Evolutionary conservation across 1,140 invertebrate species (phyloP), one percentile per base, ranked within the genome.

Genomic region (Triops cancriformis): DNA sequence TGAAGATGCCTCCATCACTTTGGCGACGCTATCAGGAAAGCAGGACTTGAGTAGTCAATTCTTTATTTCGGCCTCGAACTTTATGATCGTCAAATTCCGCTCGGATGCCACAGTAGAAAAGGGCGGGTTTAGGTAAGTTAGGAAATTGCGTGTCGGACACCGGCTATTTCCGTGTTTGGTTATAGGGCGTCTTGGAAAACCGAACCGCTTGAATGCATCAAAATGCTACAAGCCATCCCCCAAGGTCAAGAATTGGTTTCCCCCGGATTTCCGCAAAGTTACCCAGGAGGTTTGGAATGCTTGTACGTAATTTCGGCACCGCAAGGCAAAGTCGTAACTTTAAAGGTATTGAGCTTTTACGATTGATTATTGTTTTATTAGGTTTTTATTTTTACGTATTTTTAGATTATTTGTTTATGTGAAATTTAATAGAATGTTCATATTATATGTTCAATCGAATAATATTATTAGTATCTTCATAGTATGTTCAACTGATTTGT

Each of bases 21-120:
- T 98, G 79, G 94, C 93, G 0, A 97, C 94, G 0, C 84, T 98
- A 9, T 98, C 96, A 11, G 96, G 96, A 77, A 91, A 93, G 85
- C 89, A 93, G 84, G 79, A 83, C 72, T 83, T 94, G 75, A 90
- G 91, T 72, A 92, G 89, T 78, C 92, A 92, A 82, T 89, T 93
- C 4, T 97, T 93, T 84, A 93, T 95, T 5, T 97, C 96, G 0
- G 96, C 95, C 23, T 96, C 95, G 18, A 98, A 98, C 84, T 97
- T 98, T 81, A 98, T 99, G 94, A 96, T 98, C 78, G 91, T 99
- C 79, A 97, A 97, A 85, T 98, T 98, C 86, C 93, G 93, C 80
- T 93, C 95, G 0, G 97, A 98, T 84, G 92, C 91, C 12, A 93
- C 94, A 2, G 94, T 97, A 28, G 96, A 98, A 86, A 92, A 92